These are phyloP conservation scores for Pyxicephalus adspersus DNA, from an alignment of 2,113 vertebrate species.

Conservation along the genomic window DNA sequence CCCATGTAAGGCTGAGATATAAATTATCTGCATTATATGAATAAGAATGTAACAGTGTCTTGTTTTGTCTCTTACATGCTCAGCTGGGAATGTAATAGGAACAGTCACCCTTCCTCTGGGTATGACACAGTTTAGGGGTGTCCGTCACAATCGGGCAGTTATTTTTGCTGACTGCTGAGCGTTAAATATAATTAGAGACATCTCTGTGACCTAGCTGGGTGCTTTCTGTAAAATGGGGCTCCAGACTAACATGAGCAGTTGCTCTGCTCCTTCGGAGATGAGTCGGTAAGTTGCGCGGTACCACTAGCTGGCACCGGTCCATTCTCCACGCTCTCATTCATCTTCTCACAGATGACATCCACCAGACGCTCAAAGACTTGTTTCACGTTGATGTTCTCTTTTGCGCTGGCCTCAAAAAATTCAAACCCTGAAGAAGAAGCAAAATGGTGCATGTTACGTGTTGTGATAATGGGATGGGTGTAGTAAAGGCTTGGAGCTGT, in stretches of 20 bases:
- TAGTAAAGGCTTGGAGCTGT: too few relatives aligned
- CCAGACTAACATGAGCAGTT: slow-evolving; percentile 78
- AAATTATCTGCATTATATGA: slow-evolving; percentile 1
- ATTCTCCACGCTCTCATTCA: slow-evolving; percentile 84
- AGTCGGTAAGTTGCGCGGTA: slow-evolving; percentile 70
- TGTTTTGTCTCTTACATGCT: background rate
- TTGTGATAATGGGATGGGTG: background rate
- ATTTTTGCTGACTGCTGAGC: background rate
- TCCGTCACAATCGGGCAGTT: background rate
- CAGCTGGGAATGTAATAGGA: background rate
- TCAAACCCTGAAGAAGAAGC: slow-evolving; percentile 79
- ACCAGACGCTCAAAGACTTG: slow-evolving; percentile 90
- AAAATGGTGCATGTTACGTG: background rate
- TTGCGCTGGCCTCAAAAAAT: slow-evolving; percentile 92
- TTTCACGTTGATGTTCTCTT: slow-evolving; percentile 90
- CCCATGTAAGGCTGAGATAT: background rate
- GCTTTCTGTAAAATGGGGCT: background rate
- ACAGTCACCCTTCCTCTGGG: background rate
- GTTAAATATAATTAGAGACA: slow-evolving; percentile 7
- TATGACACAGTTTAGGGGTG: background rate
- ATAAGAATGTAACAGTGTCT: slow-evolving; percentile 10
- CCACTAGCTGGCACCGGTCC: slow-evolving; percentile 65
- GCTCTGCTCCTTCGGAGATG: slow-evolving; percentile 67
- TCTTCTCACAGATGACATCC: slow-evolving; percentile 90
- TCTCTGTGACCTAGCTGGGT: slow-evolving; percentile 32